phyloP scores from a whole-genome alignment of 1,140 invertebrate genomes.

The Pomacea maculata region DNA sequence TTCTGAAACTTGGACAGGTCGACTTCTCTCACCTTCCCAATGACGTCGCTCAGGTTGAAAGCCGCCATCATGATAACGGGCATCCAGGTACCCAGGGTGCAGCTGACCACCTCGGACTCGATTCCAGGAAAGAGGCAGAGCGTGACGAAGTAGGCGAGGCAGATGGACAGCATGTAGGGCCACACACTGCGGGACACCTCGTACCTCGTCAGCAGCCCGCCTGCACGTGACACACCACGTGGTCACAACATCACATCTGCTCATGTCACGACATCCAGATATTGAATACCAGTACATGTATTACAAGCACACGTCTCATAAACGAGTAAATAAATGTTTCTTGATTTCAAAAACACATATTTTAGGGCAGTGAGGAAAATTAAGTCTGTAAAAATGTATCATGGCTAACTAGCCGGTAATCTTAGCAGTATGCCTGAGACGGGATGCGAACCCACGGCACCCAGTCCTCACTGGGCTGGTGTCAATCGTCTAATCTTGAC shows the following conservation, averaged over 20 bases:
- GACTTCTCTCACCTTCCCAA: slow-evolving; percentile 76
- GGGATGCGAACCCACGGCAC: too few relatives aligned
- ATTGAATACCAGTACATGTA: neutral
- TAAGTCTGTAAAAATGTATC: too few relatives aligned
- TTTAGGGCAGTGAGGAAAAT: too few relatives aligned
- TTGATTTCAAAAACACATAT: too few relatives aligned
- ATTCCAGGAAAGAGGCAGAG: slow-evolving; percentile 89
- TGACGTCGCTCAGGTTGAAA: slow-evolving; percentile 85
- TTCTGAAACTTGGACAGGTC: too few relatives aligned
- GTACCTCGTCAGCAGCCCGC: slow-evolving; percentile 33
- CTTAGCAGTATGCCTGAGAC: too few relatives aligned
- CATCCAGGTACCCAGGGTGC: slow-evolving; percentile 86
- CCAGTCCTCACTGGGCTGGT: too few relatives aligned
- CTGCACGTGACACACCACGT: slow-evolving; percentile 25
- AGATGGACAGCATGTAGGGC: slow-evolving; percentile 87
- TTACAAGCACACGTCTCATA: neutral
- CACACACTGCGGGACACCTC: slow-evolving; percentile 77
- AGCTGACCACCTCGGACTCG: slow-evolving; percentile 85
- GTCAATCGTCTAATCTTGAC: too few relatives aligned
- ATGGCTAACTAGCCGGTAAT: too few relatives aligned
- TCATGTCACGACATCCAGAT: neutral
- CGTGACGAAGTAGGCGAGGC: slow-evolving; percentile 86
- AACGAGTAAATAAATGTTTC: neutral
- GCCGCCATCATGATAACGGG: slow-evolving; percentile 88
- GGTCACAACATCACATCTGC: neutral